Evolutionary conservation across 2,888 invertebrate species (phyloP), one percentile per base, ranked within the genome.

Genomic region (Drosophila paranaensis): DNA sequence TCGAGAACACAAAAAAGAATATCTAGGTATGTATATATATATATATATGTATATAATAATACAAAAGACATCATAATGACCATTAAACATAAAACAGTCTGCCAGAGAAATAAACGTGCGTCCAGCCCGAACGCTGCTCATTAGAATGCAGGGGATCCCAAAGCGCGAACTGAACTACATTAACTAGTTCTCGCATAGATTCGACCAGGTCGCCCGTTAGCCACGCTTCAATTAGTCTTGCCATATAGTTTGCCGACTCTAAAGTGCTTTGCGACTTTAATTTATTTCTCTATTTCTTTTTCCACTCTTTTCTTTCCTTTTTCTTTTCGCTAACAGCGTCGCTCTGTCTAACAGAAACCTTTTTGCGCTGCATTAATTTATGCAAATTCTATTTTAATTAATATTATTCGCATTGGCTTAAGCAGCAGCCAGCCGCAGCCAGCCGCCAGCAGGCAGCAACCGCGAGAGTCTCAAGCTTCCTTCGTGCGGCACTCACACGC

Each of bases 381-480:
- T 90, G 84, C 83, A 91, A 90, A 90, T 90, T 77, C 74, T 86
- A 80, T 81, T 81, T 87, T 81, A 86, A 86, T 90, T 91, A 88
- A 85, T 82, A 81, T 80, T 78, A 84, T 77, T 64, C 77, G 72
- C 66, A 48, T 71, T 74, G 73, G 74, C 45, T 64, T 73, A 64
- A 57, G 55, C 65, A 64, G 70, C 57, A 30, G 3, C 25, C 4
- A 69, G 37, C 40, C 51, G 66, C 68, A 13, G 25, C 6, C 45
- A 25, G 45, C 45, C 4, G 30, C n/a, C n/a, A n/a, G n/a, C 30
- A 11, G 45, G 13, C 73, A 69, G 67, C 80, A 63, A 62, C 72
- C 54, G 60, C 46, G 57, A 37, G 35, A 57, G 33, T 45, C 61
- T 89, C 82, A 82, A 42, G 88, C 65, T 66, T 71, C 76, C 73